Base-by-base conservation (phyloP, 2,888 invertebrate genomes). In the Aporophyla nigra region DNA sequence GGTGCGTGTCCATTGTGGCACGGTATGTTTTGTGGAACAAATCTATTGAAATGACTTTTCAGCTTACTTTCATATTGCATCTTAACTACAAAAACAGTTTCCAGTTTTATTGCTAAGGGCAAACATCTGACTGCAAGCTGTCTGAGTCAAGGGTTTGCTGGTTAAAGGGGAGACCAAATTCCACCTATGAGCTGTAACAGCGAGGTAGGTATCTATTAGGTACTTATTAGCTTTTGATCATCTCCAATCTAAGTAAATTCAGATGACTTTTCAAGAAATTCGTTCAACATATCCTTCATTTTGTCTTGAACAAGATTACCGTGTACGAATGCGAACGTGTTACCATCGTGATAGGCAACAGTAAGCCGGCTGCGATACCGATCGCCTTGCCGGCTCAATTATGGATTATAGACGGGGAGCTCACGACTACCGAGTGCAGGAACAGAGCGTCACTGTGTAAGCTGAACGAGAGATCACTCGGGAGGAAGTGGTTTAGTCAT, bases 331-430 rank as follows among this genome's bases (percentile, higher is more conserved):
- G 88, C 33, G 51, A 78, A 80, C 86, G 27, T 1, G 46, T 33
- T 1, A 1, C 12, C 56, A 75, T 80, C 86, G 80, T 86, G 88
- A 82, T 86, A 82, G 63, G 86, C 86, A 76, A 74, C 82, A 73
- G 86, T 82, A 86, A 78, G 78, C 67, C 69, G 86, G 56, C 71
- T 69, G 86, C 79, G 86, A 86, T 86, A 86, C 73, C 21, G 54
- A 85, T 86, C 86, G 61, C 62, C 67, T 63, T 76, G 66, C 75
- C 72, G 71, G 76, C 71, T 75, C 86, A 80, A 83, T 87, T 87
- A 83, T 78, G 78, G 83, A 76, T 83, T 76, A 80, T 85, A 85
- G 85, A 12, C 74, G 46, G 46, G 56, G 82, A 85, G 85, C 83
- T 74, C 65, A 71, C 71, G 63, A 54, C 65, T 66, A 19, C 40